Evolutionary conservation across 2,888 invertebrate species (phyloP), one percentile per base, ranked within the genome.

Genomic region (Drosophila kanekoi): DNA sequence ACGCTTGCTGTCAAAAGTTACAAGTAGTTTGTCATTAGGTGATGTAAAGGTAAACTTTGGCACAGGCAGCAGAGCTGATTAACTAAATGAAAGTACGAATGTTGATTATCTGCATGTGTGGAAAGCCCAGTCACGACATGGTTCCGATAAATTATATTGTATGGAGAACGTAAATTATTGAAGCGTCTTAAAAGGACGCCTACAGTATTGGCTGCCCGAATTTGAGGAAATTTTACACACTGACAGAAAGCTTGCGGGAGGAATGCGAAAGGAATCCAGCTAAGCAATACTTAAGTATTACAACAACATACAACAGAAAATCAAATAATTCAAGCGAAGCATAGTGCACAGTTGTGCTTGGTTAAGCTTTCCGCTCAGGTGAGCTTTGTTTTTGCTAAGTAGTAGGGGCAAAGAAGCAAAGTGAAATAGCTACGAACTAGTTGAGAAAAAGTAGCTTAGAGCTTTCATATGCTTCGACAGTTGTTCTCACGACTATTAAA

Each of bases 21-120:
- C 65, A 77, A 75, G 79, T 79, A 75, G 75, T 61, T 64, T 79
- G 59, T 60, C 66, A 66, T 73, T 58, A 54, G 53, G 33, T 38
- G 43, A 65, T 20, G 14, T 37, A 45, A 60, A 23, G 20, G 45
- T 44, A 40, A 60, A 61, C 32, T 60, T 38, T 16, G 14, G 13
- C 23, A 14, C 16, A 13, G 16, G 13, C 13, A 41, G 58, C 41
- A 16, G 44, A 44, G 37, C 18, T 45, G 45, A 60, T 45, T 60
- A 28, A 28, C 28, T 28, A 47, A 58, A 48, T 48, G 47, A 60
- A 41, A 47, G 61, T 47, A 41, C 37, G 20, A 16, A 32, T 47
- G 47, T 20, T 43, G 40, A 49, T 51, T 63, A 49, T 61, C 60
- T 10, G 60, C 44, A 45, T 59, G 37, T 38, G 57, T 18, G 35